Base-by-base conservation (phyloP, 2,888 invertebrate species). In the Xylota segnis region DNA sequence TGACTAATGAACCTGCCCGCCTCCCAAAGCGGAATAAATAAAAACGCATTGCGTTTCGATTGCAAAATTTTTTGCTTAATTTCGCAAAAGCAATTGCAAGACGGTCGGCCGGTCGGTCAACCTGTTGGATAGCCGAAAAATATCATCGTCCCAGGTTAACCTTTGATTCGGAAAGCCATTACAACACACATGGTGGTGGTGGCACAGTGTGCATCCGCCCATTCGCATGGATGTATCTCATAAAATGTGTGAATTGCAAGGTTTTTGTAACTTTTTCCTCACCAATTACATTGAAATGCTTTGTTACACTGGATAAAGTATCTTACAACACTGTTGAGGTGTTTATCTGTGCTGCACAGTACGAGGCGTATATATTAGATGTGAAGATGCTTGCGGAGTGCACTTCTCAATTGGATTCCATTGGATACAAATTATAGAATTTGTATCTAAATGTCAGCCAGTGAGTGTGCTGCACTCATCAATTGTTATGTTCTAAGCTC, bases 361-460 rank as follows among this genome's bases (percentile, higher is more conserved):
- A n/a, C n/a, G n/a, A n/a, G n/a, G n/a, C n/a, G n/a, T n/a, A 40
- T 12, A 16, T 45, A 40, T n/a, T 14, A 45, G 18, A 10, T 47
- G 18, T 47, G 47, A 54, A 54, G 54, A 23, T 66, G 43, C 58
- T 66, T 43, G 68, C 9, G 45, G 2, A 23, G 23, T 3, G 56
- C 52, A 58, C 9, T 45, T 66, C 71, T 65, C 71, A 71, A 79
- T 84, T 68, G 79, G 23, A 74, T 65, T 59, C 74, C 68, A 29
- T 78, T 68, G 54, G 54, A 37, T 66, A 45, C 1, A 43, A 81
- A 61, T 59, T 75, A 86, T 68, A 75, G 81, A 76, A 86, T 78
- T 86, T 68, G 59, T 37, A 76, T 59, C 71, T 86, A 86, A 86
- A 86, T 86, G 84, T 86, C 84, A 86, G 81, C 75, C 18, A 56